phyloP scores from a whole-genome alignment of 92 coral and sea anemone species.

The Isaurus tuberculatus region DNA sequence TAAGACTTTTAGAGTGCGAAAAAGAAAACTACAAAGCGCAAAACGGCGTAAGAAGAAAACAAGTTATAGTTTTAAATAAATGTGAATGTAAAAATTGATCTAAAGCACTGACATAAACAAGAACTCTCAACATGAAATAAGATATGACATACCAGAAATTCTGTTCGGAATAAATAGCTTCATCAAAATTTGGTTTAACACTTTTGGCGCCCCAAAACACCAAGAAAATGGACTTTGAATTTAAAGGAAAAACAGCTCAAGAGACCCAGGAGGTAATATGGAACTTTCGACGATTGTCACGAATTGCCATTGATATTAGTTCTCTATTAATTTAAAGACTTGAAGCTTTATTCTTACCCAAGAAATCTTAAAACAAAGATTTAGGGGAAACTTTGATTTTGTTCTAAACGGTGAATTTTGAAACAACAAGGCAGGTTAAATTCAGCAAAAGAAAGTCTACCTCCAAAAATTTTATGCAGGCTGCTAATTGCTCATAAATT shows the following conservation, averaged over 20 bases:
- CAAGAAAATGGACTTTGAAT: background rate
- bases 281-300: background rate
- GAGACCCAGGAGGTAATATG: background rate
- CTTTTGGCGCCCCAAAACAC: background rate
- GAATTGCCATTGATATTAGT: conserved; percentile 9
- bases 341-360: background rate
- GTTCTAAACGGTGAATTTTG: too few species aligned
- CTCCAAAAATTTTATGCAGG: background rate
- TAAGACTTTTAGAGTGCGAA: too few species aligned
- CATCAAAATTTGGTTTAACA: background rate
- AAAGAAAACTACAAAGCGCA: too few species aligned
- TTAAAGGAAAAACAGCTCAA: background rate
- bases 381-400: too few species aligned
- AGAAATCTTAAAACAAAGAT: background rate
- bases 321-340: background rate
- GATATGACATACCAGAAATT: conserved; percentile 12
- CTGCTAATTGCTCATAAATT: conserved; percentile 32
- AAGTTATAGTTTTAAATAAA: too few species aligned
- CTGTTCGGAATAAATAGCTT: background rate
- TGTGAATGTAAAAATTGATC: too few species aligned
- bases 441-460: too few species aligned
- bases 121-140: background rate
- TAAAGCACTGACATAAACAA: background rate
- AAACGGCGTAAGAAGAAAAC: too few species aligned
- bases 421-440: too few species aligned